These are phyloP conservation scores for Esox niger DNA, from an alignment of 2,113 vertebrate genomes.

Conservation along the genomic window DNA sequence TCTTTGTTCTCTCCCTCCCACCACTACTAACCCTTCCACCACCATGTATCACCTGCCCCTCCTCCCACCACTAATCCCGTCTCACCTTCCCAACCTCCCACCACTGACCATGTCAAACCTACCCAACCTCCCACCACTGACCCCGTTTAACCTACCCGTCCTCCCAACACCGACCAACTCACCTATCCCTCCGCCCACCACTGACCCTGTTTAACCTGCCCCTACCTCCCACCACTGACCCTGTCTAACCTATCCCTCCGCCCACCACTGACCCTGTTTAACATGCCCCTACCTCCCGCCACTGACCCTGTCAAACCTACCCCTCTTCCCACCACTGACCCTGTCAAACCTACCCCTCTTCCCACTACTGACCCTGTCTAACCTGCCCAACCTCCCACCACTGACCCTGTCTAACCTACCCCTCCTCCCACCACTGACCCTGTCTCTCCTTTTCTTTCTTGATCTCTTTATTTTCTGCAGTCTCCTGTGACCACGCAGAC, in stretches of 20 bases:
- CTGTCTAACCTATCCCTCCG: not conserved
- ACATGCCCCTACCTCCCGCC: not conserved
- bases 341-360: not conserved
- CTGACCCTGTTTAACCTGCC: too few relatives aligned
- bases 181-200: not conserved
- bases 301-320: not conserved
- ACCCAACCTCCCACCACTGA: too few relatives aligned
- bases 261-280: constrained; percentile 20
- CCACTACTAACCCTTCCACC: not conserved
- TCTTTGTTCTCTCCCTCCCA: not conserved
- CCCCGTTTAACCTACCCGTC: not conserved
- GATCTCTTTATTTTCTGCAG: constrained; percentile 59
- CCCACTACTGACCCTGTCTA: too few relatives aligned
- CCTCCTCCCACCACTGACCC: constrained; percentile 10
- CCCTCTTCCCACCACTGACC: not conserved
- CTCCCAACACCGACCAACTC: not conserved
- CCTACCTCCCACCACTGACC: constrained; percentile 9
- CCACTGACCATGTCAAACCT: constrained; percentile 10
- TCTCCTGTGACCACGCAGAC: constrained; percentile 69
- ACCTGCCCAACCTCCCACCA: not conserved
- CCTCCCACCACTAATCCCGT: too few relatives aligned
- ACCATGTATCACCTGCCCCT: not conserved
- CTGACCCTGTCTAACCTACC: not conserved
- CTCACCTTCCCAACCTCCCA: not conserved
- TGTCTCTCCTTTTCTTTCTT: constrained; percentile 11